Conservation (phyloP, 2,888 invertebrate species). For the Orthosia gothica region DNA sequence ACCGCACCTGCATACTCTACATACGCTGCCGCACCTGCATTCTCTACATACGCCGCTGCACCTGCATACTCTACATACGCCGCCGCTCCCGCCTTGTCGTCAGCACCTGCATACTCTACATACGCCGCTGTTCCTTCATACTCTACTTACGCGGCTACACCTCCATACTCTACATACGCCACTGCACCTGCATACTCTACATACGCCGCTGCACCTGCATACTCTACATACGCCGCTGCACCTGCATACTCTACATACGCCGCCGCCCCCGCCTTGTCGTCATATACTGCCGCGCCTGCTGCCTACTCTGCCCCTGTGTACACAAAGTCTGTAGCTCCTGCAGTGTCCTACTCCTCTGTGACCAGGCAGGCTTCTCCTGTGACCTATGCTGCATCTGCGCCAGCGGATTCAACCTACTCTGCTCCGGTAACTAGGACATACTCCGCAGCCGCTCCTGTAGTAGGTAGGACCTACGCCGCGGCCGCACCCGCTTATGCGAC, state of each 20-base stretch:
- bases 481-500: conserved; percentile 31
- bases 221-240: conserved; percentile 80
- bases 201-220: conserved; percentile 81
- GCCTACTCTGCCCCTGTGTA: conserved; percentile 77
- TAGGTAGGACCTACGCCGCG: conserved; percentile 74
- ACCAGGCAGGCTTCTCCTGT: conserved; percentile 73
- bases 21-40: conserved; percentile 81
- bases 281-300: conserved; percentile 68
- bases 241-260: not conserved
- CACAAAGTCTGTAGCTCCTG: conserved; percentile 66
- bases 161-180: conserved; percentile 10
- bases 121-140: conserved; percentile 13
- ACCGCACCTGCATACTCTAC: conserved; percentile 70
- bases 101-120: conserved; percentile 68
- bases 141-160: conserved; percentile 13
- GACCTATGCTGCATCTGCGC: conserved; percentile 76
- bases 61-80: conserved; percentile 69
- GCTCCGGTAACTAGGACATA: conserved; percentile 77
- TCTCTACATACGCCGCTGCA: conserved; percentile 31
- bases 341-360: conserved; percentile 72
- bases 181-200: conserved; percentile 70
- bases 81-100: conserved; percentile 70
- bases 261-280: not conserved
- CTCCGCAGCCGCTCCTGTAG: conserved; percentile 80
- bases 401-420: conserved; percentile 79